phyloP scores from a whole-genome alignment of 2,888 invertebrate species.

The Lepidocyrtoides sp. region DNA sequence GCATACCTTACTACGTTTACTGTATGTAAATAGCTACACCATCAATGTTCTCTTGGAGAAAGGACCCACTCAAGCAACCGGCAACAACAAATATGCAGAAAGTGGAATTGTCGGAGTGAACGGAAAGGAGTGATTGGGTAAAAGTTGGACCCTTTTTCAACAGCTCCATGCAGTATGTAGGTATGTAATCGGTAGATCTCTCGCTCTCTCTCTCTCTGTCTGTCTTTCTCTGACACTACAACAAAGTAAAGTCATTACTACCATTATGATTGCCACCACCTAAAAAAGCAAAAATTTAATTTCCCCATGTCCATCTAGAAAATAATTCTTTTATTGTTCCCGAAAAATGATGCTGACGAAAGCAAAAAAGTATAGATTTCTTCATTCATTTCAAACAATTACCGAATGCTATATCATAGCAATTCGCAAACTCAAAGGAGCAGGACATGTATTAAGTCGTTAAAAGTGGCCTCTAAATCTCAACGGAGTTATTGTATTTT shows the following conservation, averaged over 20 bases:
- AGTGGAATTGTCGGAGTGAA: no score
- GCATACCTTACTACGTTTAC: no score
- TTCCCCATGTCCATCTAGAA: neutral
- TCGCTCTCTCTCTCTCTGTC: no score
- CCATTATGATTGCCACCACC: neutral
- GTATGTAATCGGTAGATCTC: neutral
- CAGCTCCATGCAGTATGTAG: no score
- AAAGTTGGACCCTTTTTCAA: no score
- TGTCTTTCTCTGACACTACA: neutral
- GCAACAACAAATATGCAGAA: no score
- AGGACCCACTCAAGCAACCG: no score
- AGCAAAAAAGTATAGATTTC: neutral
- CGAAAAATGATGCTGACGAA: constrained; percentile 33
- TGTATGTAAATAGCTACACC: no score
- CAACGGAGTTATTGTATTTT: constrained; percentile 6
- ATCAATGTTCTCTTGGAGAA: no score
- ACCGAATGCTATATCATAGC: constrained; percentile 61
- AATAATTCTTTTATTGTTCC: neutral
- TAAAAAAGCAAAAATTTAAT: constrained; percentile 51
- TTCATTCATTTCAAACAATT: constrained; percentile 67
- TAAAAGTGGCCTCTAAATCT: constrained; percentile 44
- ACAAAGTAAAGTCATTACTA: neutral
- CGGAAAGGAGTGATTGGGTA: no score
- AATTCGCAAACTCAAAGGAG: constrained; percentile 58
- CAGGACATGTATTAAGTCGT: constrained; percentile 67